Conservation (phyloP, 1,140 invertebrate genomes). For the Telenomus remus region DNA sequence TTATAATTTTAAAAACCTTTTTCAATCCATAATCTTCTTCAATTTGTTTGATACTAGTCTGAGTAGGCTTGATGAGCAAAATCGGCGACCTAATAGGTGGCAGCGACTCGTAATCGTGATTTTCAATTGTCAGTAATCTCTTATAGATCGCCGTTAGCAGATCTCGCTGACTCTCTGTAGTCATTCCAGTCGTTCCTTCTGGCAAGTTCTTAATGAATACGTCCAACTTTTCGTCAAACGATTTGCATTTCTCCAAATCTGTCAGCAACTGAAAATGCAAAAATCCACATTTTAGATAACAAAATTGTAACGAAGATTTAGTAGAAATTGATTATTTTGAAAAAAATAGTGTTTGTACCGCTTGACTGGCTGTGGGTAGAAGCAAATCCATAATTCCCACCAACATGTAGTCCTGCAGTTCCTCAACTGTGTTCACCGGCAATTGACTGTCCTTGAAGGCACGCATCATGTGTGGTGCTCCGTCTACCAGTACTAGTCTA, state of each 20-base stretch:
- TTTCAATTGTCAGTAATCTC: constrained; percentile 76
- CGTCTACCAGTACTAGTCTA: constrained; percentile 66
- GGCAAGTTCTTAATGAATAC: constrained; percentile 48
- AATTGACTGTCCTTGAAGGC: constrained; percentile 55
- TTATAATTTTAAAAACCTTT: constrained; percentile 57
- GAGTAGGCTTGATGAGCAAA: constrained; percentile 79
- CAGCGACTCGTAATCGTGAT: constrained; percentile 69
- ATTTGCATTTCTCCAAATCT: constrained; percentile 67
- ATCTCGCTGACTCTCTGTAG: constrained; percentile 69
- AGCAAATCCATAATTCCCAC: constrained; percentile 58
- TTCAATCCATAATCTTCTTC: constrained; percentile 81
- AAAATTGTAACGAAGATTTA: background rate
- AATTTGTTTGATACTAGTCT: constrained; percentile 71
- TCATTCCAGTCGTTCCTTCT: constrained; percentile 1
- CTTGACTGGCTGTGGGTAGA: constrained; percentile 28
- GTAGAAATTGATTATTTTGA: too few species aligned
- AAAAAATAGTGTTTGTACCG: too few species aligned
- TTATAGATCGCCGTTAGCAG: constrained; percentile 76
- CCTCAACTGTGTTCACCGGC: constrained; percentile 26
- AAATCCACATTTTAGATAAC: constrained; percentile 23
- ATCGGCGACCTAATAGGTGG: constrained; percentile 77
- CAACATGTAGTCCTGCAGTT: constrained; percentile 63
- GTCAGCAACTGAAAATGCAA: constrained; percentile 66
- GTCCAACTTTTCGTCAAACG: constrained; percentile 70
- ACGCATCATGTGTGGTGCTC: constrained; percentile 67